Percentiles rank a stretch among this genome's conserved stretches.
phyloP scores from a whole-genome alignment of 2,888 invertebrate species.

The Myopa testacea region DNA sequence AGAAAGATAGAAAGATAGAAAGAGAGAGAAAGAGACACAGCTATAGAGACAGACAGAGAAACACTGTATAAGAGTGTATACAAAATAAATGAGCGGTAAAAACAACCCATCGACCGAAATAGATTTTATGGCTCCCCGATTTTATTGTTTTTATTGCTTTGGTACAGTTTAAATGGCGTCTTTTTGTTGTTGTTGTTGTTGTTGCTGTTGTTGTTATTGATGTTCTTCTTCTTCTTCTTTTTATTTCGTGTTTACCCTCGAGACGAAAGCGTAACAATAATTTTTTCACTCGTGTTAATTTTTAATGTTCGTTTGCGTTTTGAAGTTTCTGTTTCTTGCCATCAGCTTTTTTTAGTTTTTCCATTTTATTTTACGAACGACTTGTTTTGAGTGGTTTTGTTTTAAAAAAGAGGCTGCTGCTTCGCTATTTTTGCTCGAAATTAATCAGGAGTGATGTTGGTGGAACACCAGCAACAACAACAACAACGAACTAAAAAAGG shows the following conservation, averaged over 20 bases:
- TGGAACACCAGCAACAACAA: not conserved
- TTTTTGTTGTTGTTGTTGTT: not conserved
- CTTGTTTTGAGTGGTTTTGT: not conserved
- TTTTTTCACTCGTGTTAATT: not conserved
- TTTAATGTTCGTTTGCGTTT: not conserved
- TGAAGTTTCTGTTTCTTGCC: not conserved
- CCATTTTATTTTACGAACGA: not conserved
- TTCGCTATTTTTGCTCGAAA: not conserved
- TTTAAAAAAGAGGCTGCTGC: not conserved
- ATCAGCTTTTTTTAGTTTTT: not conserved
- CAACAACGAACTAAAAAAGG: not conserved
- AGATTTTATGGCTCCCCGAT: too few species aligned
- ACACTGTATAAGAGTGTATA: too few species aligned
- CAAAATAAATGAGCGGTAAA: too few species aligned
- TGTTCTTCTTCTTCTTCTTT: too few species aligned
- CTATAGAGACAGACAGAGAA: too few species aligned
- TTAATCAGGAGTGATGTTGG: too few species aligned
- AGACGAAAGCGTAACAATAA: slow-evolving; percentile 1
- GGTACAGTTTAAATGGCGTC: not conserved
- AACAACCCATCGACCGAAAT: too few species aligned
- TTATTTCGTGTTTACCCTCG: not conserved
- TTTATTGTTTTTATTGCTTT: not conserved
- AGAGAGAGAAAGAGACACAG: too few species aligned
- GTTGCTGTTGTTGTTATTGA: too few species aligned
- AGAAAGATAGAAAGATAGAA: too few species aligned